These are phyloP conservation scores for Halictus rubicundus DNA, from an alignment of 1,140 invertebrate species.

Conservation along the genomic window DNA sequence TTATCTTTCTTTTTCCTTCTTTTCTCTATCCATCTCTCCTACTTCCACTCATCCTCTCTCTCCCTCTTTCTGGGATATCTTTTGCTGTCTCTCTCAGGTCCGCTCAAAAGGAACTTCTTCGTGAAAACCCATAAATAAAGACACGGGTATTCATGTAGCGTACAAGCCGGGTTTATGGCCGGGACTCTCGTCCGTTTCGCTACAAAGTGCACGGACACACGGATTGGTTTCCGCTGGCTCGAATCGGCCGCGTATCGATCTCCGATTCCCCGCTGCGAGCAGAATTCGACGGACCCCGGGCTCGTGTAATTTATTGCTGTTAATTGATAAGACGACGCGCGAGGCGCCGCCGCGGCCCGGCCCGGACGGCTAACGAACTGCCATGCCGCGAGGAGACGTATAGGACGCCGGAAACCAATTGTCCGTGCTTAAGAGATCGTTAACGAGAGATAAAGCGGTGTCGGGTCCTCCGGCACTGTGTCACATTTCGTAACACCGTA, in stretches of 20 bases:
- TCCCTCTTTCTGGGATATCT: too few relatives aligned
- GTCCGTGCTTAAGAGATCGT: neutral
- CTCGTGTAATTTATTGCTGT: neutral
- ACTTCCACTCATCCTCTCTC: too few relatives aligned
- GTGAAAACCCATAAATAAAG: constrained; percentile 64
- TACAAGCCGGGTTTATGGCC: constrained; percentile 58
- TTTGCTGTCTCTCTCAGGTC: neutral
- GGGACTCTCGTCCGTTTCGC: constrained; percentile 4
- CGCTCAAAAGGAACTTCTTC: constrained; percentile 49
- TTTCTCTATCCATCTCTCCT: too few relatives aligned
- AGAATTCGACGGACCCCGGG: neutral
- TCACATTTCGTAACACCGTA: neutral
- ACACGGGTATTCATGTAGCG: constrained; percentile 60
- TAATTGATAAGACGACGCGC: constrained; percentile 30
- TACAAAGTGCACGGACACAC: constrained; percentile 7
- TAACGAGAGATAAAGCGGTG: neutral
- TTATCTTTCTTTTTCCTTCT: too few relatives aligned
- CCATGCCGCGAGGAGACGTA: neutral
- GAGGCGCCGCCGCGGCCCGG: neutral
- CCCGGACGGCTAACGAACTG: neutral
- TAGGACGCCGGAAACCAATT: neutral
- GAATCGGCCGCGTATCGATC: constrained; percentile 13
- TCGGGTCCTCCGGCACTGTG: neutral
- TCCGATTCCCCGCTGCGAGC: neutral
- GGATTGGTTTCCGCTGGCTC: neutral